Base-by-base conservation (phyloP, 1,140 invertebrate genomes). In the Bradysia coprophila region DNA sequence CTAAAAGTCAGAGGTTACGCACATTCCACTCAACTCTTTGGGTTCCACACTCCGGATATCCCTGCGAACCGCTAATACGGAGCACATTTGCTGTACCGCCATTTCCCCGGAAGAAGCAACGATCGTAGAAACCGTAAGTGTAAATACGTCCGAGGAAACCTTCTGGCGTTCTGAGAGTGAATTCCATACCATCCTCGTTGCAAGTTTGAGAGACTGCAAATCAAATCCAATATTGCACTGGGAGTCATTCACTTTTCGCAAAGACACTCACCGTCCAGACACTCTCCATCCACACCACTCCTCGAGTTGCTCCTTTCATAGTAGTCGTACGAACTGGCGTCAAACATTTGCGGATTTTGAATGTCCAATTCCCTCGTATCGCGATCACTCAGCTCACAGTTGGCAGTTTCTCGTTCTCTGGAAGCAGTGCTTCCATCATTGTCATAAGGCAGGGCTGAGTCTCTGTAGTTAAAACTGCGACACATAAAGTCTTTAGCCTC, bases 171-270 rank as follows among this genome's bases (percentile, higher is more conserved):
- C 81, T 67, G 15, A 92, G 63, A 2, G 82, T 89, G 51, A 93
- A 91, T 59, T 90, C 87, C 86, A 93, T 92, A 1, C 87, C 88
- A 58, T 90, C 85, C 63, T 89, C 83, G 51, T 81, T 89, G 59
- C 88, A 93, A 1, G 81, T 76, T 72, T 92, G 87, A 42, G 78
- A 82, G 23, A 93, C 88, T 90, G 51, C 6, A 64, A 62, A 38
- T 19, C 11, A 6, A 39, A 9, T 21, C 4, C 19, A 5, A 45
- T 4, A 21, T 19, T 32, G 23, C 41, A 40, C 22, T 32, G 8
- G 23, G 22, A 22, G 41, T 45, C 42, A 42, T 24, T 38, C 37
- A 21, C 38, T 10, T 15, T 36, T 45, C 43, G 16, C 38, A 19
- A 18, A 18, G 16, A 38, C 31, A 49, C 53, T 65, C 69, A 86